Conservation (phyloP, 2,888 invertebrate genomes). For the Cerceris ruficornis region DNA sequence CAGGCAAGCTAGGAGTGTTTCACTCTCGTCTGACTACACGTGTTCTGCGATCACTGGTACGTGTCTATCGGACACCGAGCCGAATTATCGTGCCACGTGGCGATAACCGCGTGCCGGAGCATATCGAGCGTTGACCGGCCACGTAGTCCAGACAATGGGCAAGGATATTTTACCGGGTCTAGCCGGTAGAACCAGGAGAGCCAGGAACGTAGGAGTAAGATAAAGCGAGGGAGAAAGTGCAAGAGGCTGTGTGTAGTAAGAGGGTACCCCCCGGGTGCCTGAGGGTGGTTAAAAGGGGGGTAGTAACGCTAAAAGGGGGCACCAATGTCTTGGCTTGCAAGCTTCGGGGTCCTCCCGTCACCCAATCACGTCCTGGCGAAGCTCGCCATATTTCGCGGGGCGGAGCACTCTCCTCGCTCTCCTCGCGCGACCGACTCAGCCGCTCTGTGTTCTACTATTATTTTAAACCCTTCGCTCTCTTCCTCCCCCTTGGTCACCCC, state of each 20-base stretch:
- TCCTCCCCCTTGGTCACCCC: slow-evolving; percentile 24
- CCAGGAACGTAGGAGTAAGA: slow-evolving; percentile 46
- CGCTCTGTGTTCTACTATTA: slow-evolving; percentile 75
- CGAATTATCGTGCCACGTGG: slow-evolving; percentile 46
- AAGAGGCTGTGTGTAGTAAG: slow-evolving; percentile 51
- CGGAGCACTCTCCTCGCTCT: slow-evolving; percentile 77
- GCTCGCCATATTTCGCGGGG: slow-evolving; percentile 81
- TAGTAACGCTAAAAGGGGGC: slow-evolving; percentile 72
- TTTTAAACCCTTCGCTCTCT: slow-evolving; percentile 73
- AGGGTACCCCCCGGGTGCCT: slow-evolving; percentile 58
- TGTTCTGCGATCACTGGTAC: slow-evolving; percentile 11
- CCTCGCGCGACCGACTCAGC: slow-evolving; percentile 68
- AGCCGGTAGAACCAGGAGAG: slow-evolving; percentile 19
- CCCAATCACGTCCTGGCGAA: slow-evolving; percentile 80
- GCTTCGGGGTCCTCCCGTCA: slow-evolving; percentile 81
- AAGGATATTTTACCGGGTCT: slow-evolving; percentile 55
- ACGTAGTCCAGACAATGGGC: slow-evolving; percentile 50
- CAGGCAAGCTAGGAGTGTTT: neutral
- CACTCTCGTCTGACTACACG: neutral
- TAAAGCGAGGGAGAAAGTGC: slow-evolving; percentile 58
- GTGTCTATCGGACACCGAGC: neutral
- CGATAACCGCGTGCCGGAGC: slow-evolving; percentile 24
- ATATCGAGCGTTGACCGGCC: slow-evolving; percentile 36
- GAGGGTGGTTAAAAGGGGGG: slow-evolving; percentile 71
- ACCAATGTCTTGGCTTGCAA: slow-evolving; percentile 81